phyloP scores from a whole-genome alignment of 2,888 invertebrate genomes.

The Mongoloraphidia duomilia region DNA sequence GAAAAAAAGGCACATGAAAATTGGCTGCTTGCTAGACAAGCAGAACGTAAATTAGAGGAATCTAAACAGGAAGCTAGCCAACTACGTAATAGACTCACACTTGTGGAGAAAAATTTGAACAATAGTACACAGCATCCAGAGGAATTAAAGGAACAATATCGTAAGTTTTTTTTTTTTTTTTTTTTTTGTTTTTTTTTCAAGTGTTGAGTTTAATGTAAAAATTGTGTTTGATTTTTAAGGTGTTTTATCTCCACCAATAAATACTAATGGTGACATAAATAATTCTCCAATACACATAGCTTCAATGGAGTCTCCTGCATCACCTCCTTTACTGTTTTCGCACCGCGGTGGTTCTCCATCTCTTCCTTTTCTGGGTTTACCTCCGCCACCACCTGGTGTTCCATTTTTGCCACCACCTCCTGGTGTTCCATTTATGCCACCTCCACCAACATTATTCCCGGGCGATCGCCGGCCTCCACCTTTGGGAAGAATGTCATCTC shows the following conservation, averaged over 20 bases:
- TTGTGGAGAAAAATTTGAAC: conserved; percentile 35
- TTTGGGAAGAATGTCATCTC: conserved; percentile 38
- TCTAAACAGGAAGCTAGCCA: conserved; percentile 55
- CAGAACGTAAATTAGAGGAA: conserved; percentile 71
- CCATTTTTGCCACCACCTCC: conserved; percentile 47
- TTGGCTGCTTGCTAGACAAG: conserved; percentile 71
- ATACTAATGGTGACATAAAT: conserved; percentile 33
- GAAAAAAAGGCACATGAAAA: conserved; percentile 77
- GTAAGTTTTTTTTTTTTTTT: conserved; percentile 26
- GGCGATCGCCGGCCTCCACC: conserved; percentile 40
- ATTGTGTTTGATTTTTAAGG: conserved; percentile 24
- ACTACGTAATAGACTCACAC: conserved; percentile 44
- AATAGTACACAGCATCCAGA: conserved; percentile 22
- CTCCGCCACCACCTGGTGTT: conserved; percentile 34
- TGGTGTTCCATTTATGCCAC: conserved; percentile 42
- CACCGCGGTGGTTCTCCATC: conserved; percentile 30
- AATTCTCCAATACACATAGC: conserved; percentile 31
- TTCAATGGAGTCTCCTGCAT: conserved; percentile 29
- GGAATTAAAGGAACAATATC: conserved; percentile 33
- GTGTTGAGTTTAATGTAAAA: neutral
- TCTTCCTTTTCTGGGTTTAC: conserved; percentile 32
- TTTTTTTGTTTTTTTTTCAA: neutral
- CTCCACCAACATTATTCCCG: conserved; percentile 28
- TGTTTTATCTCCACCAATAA: conserved; percentile 38
- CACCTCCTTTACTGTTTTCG: conserved; percentile 29